Evolutionary conservation across 2,888 invertebrate genomes (phyloP).

Genomic region (Plebejus melissa): DNA sequence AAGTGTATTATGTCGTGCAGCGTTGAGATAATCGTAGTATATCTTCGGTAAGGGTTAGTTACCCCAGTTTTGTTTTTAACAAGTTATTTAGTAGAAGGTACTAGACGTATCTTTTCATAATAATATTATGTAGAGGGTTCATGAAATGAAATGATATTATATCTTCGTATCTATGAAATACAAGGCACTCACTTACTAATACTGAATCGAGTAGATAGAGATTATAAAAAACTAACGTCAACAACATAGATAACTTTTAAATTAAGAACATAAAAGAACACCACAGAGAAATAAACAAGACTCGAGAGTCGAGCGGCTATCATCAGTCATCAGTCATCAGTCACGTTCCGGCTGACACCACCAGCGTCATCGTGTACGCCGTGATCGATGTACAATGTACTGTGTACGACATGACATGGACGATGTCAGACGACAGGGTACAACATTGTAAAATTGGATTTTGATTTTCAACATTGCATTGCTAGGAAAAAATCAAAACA

Average conservation of each 20-base stretch:
- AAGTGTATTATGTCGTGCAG: no score
- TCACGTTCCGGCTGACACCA: conserved; percentile 18
- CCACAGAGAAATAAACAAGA: background rate
- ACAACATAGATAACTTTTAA: background rate
- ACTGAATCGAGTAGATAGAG: no score
- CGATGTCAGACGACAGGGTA: background rate
- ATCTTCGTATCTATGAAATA: no score
- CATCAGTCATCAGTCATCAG: conserved; percentile 23
- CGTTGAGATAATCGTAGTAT: no score
- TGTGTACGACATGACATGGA: background rate
- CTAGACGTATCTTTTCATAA: no score
- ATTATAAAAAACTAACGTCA: background rate
- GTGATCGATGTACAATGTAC: conserved; percentile 1
- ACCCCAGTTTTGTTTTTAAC: no score
- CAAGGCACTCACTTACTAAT: no score
- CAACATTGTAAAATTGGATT: background rate
- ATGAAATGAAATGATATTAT: no score
- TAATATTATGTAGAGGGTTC: no score
- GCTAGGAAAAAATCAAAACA: background rate
- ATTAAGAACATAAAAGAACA: background rate
- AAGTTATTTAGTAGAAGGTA: no score
- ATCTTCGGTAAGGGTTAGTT: no score
- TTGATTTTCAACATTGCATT: no score
- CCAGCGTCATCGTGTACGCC: background rate
- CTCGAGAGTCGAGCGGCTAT: background rate